phyloP scores from a whole-genome alignment of 2,888 invertebrate species.

The Idaea dimidiata region DNA sequence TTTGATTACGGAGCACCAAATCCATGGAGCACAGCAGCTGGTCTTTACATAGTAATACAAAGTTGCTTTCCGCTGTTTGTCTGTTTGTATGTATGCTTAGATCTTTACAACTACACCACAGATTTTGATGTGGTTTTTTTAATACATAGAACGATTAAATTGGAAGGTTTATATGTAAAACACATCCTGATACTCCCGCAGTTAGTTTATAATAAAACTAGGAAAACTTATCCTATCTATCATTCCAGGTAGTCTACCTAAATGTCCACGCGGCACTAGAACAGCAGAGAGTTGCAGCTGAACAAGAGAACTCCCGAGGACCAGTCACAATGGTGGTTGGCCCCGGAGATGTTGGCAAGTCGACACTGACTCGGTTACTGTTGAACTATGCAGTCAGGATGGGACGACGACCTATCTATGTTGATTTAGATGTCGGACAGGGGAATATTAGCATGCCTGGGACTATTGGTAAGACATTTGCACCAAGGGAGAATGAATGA shows the following conservation, averaged over 20 bases:
- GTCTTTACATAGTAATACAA: no score
- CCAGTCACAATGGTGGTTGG: conserved; percentile 96
- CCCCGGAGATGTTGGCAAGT: conserved; percentile 98
- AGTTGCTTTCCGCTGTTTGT: no score
- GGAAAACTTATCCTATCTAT: not conserved
- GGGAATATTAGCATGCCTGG: conserved; percentile 95
- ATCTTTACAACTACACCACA: no score
- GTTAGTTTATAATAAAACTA: no score
- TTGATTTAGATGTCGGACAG: conserved; percentile 98
- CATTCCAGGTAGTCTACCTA: conserved; percentile 87
- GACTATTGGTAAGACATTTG: conserved; percentile 88
- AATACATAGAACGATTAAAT: no score
- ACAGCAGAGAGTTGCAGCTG: conserved; percentile 91
- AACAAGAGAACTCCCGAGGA: conserved; percentile 86
- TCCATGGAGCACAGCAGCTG: no score
- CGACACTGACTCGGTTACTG: conserved; percentile 92
- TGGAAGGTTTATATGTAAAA: no score
- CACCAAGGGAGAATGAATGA: no score
- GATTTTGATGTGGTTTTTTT: no score
- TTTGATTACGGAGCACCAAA: no score
- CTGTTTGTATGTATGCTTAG: no score
- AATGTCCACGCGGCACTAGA: conserved; percentile 98
- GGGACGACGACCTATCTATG: conserved; percentile 93
- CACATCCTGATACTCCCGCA: no score
- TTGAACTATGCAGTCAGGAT: conserved; percentile 97